phyloP scores from a whole-genome alignment of 2,888 invertebrate genomes.

The Micropterix aruncella region DNA sequence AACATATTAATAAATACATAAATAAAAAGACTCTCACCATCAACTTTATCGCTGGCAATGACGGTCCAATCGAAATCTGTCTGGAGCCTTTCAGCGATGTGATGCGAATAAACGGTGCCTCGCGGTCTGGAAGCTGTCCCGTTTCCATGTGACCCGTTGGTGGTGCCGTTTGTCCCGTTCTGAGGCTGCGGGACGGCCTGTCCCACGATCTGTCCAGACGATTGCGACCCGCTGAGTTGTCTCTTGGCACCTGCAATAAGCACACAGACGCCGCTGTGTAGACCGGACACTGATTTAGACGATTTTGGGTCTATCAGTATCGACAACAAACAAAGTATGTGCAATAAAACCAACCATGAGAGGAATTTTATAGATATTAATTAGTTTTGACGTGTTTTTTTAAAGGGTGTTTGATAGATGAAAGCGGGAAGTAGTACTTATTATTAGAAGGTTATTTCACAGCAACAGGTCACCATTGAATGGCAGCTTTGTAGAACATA shows the following conservation, averaged over 20 bases:
- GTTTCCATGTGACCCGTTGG: constrained; percentile 1
- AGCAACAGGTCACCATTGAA: too few relatives aligned
- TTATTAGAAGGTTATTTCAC: too few relatives aligned
- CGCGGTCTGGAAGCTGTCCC: constrained; percentile 34
- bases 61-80: constrained; percentile 46
- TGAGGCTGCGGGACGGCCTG: constrained; percentile 8
- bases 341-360: too few relatives aligned
- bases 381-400: too few relatives aligned
- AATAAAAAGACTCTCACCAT: constrained; percentile 19
- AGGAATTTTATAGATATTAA: too few relatives aligned
- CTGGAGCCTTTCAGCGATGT: constrained; percentile 34
- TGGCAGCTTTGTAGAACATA: too few relatives aligned
- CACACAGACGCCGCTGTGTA: background rate
- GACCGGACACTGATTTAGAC: background rate
- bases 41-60: constrained; percentile 40
- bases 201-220: background rate
- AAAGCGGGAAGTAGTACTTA: too few relatives aligned
- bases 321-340: too few relatives aligned
- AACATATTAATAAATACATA: constrained; percentile 20
- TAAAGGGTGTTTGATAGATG: too few relatives aligned
- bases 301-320: background rate
- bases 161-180: constrained; percentile 9
- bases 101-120: constrained; percentile 44
- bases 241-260: background rate
- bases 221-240: background rate